These are phyloP conservation scores for Nomada hirtipes DNA, from an alignment of 2,888 invertebrate genomes.

Conservation along the genomic window DNA sequence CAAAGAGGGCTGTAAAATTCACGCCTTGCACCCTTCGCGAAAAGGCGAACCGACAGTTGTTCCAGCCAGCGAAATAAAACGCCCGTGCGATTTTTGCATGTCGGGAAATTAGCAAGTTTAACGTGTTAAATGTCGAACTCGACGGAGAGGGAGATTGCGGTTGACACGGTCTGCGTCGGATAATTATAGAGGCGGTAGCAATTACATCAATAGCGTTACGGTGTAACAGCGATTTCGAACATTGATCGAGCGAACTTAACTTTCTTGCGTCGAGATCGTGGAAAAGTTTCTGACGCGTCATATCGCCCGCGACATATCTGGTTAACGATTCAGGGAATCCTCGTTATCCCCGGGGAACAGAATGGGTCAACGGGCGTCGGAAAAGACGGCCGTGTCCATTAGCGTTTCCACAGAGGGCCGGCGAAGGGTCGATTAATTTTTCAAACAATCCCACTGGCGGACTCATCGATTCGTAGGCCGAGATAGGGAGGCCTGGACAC, in stretches of 20 bases:
- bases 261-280: too few species aligned
- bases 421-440: conserved; percentile 76
- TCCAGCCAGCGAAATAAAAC: conserved; percentile 19
- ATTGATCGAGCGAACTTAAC: too few species aligned
- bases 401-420: conserved; percentile 72
- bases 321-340: background rate
- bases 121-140: too few species aligned
- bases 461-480: conserved; percentile 69
- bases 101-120: conserved; percentile 12
- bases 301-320: background rate
- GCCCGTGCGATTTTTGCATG: conserved; percentile 21
- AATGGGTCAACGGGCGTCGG: conserved; percentile 51
- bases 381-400: conserved; percentile 68
- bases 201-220: too few species aligned
- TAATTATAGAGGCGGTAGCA: too few species aligned
- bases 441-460: conserved; percentile 71
- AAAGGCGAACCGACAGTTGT: background rate
- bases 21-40: background rate
- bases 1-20: conserved; percentile 37
- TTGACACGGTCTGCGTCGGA: too few species aligned
- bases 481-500: conserved; percentile 68
- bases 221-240: too few species aligned
- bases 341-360: conserved; percentile 20
- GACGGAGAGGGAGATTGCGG: too few species aligned
- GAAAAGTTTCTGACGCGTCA: too few species aligned